Base-by-base conservation (phyloP, 2,797 vertebrate species). In the Sebastes aleutianus region DNA sequence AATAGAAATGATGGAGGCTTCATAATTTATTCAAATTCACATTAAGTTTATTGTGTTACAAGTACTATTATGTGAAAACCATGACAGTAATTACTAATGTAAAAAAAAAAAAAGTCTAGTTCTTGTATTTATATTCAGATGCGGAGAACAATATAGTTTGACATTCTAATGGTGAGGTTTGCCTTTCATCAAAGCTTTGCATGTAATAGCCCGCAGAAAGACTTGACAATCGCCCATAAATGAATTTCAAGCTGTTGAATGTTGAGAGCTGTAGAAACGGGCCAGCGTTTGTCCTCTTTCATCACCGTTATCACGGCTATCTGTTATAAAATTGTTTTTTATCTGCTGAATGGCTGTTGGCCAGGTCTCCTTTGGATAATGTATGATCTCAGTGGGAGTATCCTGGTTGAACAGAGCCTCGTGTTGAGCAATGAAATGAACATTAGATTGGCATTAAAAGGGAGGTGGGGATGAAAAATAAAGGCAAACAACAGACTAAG, bases 181-280 rank as follows among this genome's bases (percentile, higher is more conserved):
- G 36, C 61, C 70, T 66, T 79, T 82, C 39, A 73, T 78, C 74
- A 58, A 53, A 68, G 26, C 59, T 61, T 59, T 67, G 57, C 13
- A 24, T 54, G 67, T 34, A n/a, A 31, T 50, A 56, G 62, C 63
- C 58, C 58, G 70, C 54, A 79, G 82, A 13, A 59, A 58, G 29
- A 63, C 31, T 64, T 32, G 47, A 84, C 62, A 82, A 74, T 80
- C 63, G 56, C 7, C 20, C n/a, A 2, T 50, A 72, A 53, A 78
- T 79, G 14, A 78, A 78, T 70, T 53, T n/a, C 59, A 71, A 70
- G 24, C 61, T 63, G 31, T 43, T 78, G 73, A 64, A 56, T 62
- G 69, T 34, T 47, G 27, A 76, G 57, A 59, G 36, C 53, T 56
- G 31, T 13, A 69, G 20, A 74, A 84, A 64, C 67, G 70, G 66